Evolutionary conservation across 2,888 invertebrate species (phyloP).

Genomic region (Coecobrya sp.): DNA sequence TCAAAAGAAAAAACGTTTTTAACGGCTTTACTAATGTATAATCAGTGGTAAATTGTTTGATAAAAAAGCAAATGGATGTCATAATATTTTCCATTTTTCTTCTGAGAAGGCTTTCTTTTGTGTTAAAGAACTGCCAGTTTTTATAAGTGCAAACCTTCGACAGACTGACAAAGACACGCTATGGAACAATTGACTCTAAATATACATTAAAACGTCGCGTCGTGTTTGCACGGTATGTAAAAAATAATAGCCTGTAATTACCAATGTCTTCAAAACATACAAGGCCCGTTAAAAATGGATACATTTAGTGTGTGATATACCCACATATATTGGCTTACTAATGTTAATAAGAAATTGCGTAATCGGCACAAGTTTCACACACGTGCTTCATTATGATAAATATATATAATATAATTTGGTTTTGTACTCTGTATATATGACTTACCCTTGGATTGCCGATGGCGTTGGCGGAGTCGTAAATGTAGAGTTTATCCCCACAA

Average conservation of each 20-base stretch:
- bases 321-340: too few relatives aligned
- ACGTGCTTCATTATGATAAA: neutral
- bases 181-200: neutral
- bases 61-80: slow-evolving; percentile 28
- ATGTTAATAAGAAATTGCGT: too few relatives aligned
- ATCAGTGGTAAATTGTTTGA: slow-evolving; percentile 40
- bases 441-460: slow-evolving; percentile 95
- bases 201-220: neutral
- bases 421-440: neutral
- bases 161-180: too few relatives aligned
- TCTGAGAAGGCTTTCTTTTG: neutral
- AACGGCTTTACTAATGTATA: slow-evolving; percentile 57
- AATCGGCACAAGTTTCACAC: neutral
- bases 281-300: neutral
- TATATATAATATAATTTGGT: too few relatives aligned
- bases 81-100: neutral
- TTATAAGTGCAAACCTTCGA: neutral
- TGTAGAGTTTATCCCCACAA: slow-evolving; percentile 97
- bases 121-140: neutral
- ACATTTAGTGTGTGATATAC: neutral
- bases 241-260: neutral
- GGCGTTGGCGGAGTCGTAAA: slow-evolving; percentile 97
- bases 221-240: neutral
- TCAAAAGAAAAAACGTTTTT: slow-evolving; percentile 41
- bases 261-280: neutral